phyloP scores from a whole-genome alignment of 1,140 invertebrate species.

The Lordiphosa collinella region DNA sequence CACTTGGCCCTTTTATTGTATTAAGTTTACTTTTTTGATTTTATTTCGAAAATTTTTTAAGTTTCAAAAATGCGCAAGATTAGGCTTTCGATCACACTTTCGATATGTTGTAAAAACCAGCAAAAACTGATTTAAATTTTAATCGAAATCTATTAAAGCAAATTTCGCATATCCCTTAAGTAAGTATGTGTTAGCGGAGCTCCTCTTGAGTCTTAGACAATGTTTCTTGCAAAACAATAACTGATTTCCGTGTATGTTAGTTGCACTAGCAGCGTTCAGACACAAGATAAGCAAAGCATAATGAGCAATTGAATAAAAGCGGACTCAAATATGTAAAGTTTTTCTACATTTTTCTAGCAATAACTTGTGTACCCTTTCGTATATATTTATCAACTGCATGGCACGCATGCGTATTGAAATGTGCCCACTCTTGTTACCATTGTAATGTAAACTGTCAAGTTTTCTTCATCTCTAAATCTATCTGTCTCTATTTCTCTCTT shows the following conservation, averaged over 20 bases:
- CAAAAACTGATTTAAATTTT: too few species aligned
- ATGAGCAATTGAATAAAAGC: not conserved
- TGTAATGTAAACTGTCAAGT: constrained; percentile 24
- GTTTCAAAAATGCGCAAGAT: too few species aligned
- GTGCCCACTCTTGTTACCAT: not conserved
- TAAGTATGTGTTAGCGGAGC: not conserved
- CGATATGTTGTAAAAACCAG: too few species aligned
- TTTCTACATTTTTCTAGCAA: too few species aligned
- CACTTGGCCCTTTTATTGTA: too few species aligned
- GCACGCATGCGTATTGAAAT: not conserved
- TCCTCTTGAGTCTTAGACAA: constrained; percentile 1
- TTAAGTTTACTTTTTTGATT: too few species aligned
- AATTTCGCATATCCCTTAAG: constrained; percentile 2
- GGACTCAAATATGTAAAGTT: too few species aligned
- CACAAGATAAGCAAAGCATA: constrained; percentile 4
- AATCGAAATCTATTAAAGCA: too few species aligned
- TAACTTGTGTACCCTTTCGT: not conserved
- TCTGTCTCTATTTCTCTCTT: constrained; percentile 29
- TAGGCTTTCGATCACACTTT: too few species aligned
- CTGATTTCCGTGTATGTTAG: constrained; percentile 14
- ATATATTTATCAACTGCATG: constrained; percentile 1
- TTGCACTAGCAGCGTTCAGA: constrained; percentile 23
- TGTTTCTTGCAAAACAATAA: constrained; percentile 4
- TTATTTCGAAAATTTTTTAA: too few species aligned
- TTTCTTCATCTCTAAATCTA: constrained; percentile 30